These are phyloP conservation scores for Sinodicranocentrus sp. DNA, from an alignment of 2,888 invertebrate species.

Conservation along the genomic window DNA sequence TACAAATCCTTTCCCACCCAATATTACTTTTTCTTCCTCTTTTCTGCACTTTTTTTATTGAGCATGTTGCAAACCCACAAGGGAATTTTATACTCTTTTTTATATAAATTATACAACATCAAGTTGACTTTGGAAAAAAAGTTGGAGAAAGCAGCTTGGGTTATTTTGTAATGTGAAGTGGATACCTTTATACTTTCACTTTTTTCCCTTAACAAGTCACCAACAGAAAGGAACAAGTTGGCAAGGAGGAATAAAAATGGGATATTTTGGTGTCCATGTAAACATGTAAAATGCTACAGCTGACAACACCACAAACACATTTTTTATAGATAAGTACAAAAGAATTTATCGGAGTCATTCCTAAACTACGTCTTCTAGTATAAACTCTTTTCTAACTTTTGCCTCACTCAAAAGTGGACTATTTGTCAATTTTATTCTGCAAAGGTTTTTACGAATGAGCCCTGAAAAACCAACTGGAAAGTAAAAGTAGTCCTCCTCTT, in stretches of 20 bases:
- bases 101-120: conserved; percentile 60
- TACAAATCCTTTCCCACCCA: not conserved
- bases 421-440: no score
- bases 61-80: conserved; percentile 57
- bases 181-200: not conserved
- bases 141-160: not conserved
- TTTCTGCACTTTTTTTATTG: conserved; percentile 48
- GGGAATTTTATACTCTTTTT: conserved; percentile 46
- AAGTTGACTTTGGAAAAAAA: conserved; percentile 18
- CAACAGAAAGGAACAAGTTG: no score
- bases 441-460: no score
- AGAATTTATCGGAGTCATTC: no score
- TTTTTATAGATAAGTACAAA: no score
- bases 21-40: conserved; percentile 1
- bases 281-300: not conserved
- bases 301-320: no score
- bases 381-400: no score
- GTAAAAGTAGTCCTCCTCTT: not conserved
- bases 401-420: no score
- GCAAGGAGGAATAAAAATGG: no score
- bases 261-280: no score
- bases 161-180: no score
- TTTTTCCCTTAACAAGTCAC: not conserved
- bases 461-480: not conserved
- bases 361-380: no score